Conservation (phyloP, 2,797 vertebrate species). For the Scolopax rusticola region DNA sequence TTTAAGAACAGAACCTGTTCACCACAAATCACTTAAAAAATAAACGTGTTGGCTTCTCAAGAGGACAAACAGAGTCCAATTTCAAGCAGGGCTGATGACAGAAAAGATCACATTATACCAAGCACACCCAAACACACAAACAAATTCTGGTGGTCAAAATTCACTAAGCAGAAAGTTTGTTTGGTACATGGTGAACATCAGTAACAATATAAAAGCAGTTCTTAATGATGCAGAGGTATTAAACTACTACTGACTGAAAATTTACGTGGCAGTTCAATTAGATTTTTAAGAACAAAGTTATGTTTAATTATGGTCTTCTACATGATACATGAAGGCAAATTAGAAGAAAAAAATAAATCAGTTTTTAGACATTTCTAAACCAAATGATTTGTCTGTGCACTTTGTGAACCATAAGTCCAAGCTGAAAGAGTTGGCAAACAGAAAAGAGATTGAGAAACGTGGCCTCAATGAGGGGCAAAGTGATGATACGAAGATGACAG, state of each 20-base stretch:
- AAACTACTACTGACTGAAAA: neutral
- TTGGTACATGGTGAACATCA: neutral
- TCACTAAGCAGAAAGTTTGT: neutral
- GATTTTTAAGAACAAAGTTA: neutral
- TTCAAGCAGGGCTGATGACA: neutral
- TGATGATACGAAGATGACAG: neutral
- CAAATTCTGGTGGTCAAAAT: neutral
- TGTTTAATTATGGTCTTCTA: neutral
- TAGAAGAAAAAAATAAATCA: neutral
- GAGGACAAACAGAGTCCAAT: neutral
- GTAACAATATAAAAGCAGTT: neutral
- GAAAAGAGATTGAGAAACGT: neutral
- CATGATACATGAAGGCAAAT: neutral
- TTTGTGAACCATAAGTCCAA: neutral
- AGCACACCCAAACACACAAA: neutral
- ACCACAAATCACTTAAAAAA: neutral
- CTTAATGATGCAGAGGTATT: neutral
- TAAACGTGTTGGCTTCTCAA: neutral
- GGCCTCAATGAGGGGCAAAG: neutral
- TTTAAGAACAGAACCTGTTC: neutral
- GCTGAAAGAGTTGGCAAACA: neutral
- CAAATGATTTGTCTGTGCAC: neutral
- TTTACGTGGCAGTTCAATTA: neutral
- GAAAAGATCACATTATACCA: neutral
- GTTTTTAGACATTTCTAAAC: neutral